Evolutionary conservation across 2,113 vertebrate genomes (phyloP).

Genomic region (Podarcis cretensis): DNA sequence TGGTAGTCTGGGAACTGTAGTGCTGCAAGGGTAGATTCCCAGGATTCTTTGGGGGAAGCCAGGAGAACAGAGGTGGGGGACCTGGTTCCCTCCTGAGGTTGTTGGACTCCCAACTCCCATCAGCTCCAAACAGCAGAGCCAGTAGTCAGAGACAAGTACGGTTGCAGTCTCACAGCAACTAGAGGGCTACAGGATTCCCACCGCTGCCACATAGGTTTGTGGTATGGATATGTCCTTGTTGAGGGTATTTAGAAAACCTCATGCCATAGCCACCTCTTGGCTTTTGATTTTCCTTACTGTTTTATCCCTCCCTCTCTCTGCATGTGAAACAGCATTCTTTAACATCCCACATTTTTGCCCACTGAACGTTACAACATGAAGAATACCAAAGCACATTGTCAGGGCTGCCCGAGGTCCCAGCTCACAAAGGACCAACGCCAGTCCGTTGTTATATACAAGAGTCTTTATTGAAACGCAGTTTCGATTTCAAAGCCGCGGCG

Average conservation of each 20-base stretch:
- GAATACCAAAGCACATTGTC: not conserved
- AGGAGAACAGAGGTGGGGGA: not conserved
- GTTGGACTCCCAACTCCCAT: too few relatives aligned
- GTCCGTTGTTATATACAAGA: too few relatives aligned
- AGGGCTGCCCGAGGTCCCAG: too few relatives aligned
- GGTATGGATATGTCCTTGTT: not conserved
- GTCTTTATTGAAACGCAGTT: too few relatives aligned
- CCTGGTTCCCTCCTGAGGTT: too few relatives aligned
- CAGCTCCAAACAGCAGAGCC: too few relatives aligned
- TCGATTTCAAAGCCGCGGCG: too few relatives aligned
- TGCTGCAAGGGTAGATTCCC: not conserved
- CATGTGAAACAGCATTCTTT: not conserved
- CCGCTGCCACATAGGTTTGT: not conserved
- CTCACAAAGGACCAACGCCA: too few relatives aligned
- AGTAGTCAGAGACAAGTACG: too few relatives aligned
- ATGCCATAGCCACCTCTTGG: not conserved
- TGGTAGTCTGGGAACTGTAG: not conserved
- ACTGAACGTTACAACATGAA: not conserved
- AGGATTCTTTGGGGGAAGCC: not conserved
- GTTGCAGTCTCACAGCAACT: too few relatives aligned
- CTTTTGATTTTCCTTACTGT: not conserved
- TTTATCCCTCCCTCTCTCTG: not conserved
- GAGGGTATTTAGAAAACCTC: not conserved
- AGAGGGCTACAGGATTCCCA: too few relatives aligned
- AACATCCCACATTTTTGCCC: not conserved